Evolutionary conservation across 1,140 invertebrate genomes (phyloP).

Genomic region (Caligus rogercresseyi): DNA sequence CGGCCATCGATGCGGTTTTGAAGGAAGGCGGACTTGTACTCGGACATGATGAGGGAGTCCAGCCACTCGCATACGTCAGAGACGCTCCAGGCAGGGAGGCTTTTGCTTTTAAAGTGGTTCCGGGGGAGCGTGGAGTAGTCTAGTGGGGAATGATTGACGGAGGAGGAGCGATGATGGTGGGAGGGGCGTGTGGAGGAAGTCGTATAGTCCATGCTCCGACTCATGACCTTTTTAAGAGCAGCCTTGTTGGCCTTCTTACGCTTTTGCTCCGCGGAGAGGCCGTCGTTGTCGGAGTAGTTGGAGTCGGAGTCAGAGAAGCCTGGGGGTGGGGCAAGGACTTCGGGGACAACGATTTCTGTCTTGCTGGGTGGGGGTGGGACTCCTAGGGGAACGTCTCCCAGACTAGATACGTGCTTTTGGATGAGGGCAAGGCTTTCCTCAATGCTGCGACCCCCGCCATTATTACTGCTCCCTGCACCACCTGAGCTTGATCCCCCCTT

Average conservation of each 20-base stretch:
- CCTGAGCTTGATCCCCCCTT: too few relatives aligned
- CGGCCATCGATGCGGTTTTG: slow-evolving; percentile 32
- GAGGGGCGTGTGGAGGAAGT: too few relatives aligned
- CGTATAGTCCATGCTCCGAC: background rate
- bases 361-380: slow-evolving; percentile 27
- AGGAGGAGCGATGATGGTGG: background rate
- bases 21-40: slow-evolving; percentile 35
- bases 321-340: slow-evolving; percentile 55
- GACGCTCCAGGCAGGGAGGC: slow-evolving; percentile 32
- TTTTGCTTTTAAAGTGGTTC: slow-evolving; percentile 29
- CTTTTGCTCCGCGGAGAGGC: background rate
- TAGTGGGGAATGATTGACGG: background rate
- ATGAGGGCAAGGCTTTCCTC: slow-evolving; percentile 31
- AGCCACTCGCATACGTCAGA: slow-evolving; percentile 37
- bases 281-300: slow-evolving; percentile 23
- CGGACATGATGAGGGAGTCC: slow-evolving; percentile 32
- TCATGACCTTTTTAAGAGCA: slow-evolving; percentile 1
- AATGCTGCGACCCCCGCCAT: slow-evolving; percentile 31
- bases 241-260: background rate
- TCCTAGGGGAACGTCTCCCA: slow-evolving; percentile 16
- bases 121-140: background rate
- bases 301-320: slow-evolving; percentile 41
- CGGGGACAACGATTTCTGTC: slow-evolving; percentile 20
- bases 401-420: slow-evolving; percentile 28
- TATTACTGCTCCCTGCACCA: too few relatives aligned